Percentiles rank a stretch among this genome's conserved stretches.
These are phyloP conservation scores for Macquaria ambigua DNA, from an alignment of 2,113 vertebrate species.

Conservation along the genomic window DNA sequence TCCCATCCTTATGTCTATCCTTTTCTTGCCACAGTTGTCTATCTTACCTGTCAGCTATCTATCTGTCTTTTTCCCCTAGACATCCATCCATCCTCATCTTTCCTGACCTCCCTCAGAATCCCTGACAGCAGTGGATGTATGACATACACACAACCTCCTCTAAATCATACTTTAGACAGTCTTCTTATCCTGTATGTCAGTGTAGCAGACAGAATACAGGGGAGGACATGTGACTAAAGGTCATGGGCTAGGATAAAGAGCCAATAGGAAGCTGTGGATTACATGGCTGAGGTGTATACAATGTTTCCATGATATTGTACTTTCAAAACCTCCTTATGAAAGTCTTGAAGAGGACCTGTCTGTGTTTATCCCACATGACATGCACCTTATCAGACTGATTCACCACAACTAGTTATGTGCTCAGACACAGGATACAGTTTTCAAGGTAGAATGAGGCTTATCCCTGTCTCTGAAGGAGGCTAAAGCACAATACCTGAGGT, in stretches of 20 bases:
- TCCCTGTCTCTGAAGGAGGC: background rate
- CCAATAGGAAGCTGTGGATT: background rate
- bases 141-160: background rate
- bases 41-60: background rate
- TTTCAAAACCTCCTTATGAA: slow-evolving; percentile 1
- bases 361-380: background rate
- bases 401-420: background rate
- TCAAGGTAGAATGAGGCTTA: background rate
- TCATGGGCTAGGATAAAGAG: background rate
- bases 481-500: background rate
- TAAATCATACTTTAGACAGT: slow-evolving; percentile 3
- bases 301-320: background rate
- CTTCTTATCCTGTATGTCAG: background rate
- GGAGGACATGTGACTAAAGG: background rate
- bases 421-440: background rate
- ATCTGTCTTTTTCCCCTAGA: background rate
- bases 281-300: background rate
- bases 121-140: background rate
- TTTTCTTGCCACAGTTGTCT: background rate
- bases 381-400: background rate
- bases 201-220: background rate
- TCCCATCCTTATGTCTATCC: too few relatives aligned
- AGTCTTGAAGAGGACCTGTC: background rate
- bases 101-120: background rate
- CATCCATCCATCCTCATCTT: slow-evolving; percentile 4